These are phyloP conservation scores for Noctua pronuba DNA, from an alignment of 2,888 invertebrate species.

Conservation along the genomic window DNA sequence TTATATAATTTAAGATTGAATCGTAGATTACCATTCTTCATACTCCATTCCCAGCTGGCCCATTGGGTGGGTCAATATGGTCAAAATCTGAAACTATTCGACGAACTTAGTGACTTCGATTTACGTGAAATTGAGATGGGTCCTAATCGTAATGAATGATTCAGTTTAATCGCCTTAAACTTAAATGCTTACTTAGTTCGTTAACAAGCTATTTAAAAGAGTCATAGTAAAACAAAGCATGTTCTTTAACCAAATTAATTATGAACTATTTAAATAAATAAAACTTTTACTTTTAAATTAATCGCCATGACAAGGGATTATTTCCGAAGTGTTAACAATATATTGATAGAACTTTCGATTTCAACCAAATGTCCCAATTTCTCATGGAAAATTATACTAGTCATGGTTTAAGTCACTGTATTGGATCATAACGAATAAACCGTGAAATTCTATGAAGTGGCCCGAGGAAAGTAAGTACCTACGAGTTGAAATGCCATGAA, in stretches of 20 bases:
- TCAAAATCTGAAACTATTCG: background rate
- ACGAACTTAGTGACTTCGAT: background rate
- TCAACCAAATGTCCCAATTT: conserved; percentile 70
- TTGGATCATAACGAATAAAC: conserved; percentile 80
- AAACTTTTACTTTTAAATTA: conserved; percentile 18
- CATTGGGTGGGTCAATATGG: background rate
- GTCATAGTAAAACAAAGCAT: background rate
- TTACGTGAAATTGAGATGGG: background rate
- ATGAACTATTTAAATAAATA: background rate
- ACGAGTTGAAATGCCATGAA: conserved; percentile 67
- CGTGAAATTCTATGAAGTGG: conserved; percentile 82
- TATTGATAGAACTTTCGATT: conserved; percentile 71
- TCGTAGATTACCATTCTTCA: background rate
- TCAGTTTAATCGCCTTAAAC: background rate
- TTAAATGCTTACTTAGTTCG: background rate
- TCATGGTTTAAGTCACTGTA: conserved; percentile 75
- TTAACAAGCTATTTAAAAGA: background rate
- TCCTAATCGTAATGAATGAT: too few relatives aligned
- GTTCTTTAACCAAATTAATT: background rate
- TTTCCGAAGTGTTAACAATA: conserved; percentile 22
- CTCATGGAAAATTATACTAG: conserved; percentile 74
- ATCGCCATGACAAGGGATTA: conserved; percentile 6
- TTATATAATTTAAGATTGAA: conserved; percentile 5
- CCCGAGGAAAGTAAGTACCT: conserved; percentile 77
- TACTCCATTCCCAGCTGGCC: background rate